Conservation (phyloP, 1,140 invertebrate species). For the Ceratosolen solmsi region DNA sequence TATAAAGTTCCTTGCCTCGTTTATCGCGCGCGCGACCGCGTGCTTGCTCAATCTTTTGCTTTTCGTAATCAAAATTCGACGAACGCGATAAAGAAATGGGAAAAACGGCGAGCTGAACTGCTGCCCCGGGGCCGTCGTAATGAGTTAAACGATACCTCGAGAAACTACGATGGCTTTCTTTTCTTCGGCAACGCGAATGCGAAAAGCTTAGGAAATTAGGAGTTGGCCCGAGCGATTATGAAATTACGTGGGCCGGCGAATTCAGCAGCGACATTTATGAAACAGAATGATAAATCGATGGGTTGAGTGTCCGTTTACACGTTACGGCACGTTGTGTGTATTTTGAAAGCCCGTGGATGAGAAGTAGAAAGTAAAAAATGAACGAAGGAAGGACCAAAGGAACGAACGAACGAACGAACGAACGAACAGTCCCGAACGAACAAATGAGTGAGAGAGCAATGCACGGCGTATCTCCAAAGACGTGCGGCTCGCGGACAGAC, state of each 20-base stretch:
- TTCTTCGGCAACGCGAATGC: neutral
- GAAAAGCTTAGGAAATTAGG: neutral
- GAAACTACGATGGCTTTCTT: neutral
- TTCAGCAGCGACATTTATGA: too few relatives aligned
- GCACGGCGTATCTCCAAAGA: neutral
- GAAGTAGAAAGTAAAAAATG: neutral
- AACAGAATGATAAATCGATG: constrained; percentile 23
- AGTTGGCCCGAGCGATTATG: neutral
- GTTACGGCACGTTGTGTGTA: constrained; percentile 7
- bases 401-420: neutral
- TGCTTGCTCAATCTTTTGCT: neutral
- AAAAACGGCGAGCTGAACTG: neutral
- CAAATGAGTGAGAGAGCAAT: neutral
- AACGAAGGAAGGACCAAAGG: neutral
- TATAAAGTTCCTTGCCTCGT: neutral
- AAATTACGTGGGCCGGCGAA: constrained; percentile 29
- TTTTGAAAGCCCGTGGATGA: constrained; percentile 26
- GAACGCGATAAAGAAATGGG: constrained; percentile 1
- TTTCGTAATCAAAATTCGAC: constrained; percentile 9
- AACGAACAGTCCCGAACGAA: neutral
- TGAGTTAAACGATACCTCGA: too few relatives aligned
- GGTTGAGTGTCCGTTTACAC: constrained; percentile 29
- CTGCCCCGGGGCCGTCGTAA: too few relatives aligned
- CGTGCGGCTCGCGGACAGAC: neutral
- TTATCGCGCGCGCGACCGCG: constrained; percentile 1